A percentile compares a stretch with the other conserved stretches of the same genome.
phyloP scores from a whole-genome alignment of 2,113 vertebrate genomes.

The Reinhardtius hippoglossoides region DNA sequence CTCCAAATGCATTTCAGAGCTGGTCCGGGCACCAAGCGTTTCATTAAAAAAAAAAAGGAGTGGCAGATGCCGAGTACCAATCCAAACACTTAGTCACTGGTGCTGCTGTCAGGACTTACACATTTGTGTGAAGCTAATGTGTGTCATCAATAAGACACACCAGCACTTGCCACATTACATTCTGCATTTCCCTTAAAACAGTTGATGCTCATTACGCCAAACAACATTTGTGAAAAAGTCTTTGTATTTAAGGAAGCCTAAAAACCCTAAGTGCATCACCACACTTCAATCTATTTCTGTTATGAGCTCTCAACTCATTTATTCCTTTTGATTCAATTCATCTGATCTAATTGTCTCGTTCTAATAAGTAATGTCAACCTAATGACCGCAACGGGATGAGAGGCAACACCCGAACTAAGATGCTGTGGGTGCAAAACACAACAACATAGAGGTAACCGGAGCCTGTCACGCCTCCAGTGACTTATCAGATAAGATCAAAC shows the following conservation, averaged over 20 bases:
- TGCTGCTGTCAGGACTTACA: not conserved
- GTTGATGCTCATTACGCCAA: not conserved
- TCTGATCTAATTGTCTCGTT: no score
- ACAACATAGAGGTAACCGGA: not conserved
- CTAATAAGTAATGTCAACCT: not conserved
- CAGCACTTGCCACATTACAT: not conserved
- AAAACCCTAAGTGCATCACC: not conserved
- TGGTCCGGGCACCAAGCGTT: not conserved
- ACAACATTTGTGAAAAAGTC: not conserved
- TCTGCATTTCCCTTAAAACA: not conserved
- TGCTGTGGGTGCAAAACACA: not conserved
- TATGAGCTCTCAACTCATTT: not conserved
- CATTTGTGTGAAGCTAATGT: constrained; percentile 1
- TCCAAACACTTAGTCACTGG: not conserved
- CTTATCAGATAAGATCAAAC: not conserved
- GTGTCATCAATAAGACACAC: not conserved
- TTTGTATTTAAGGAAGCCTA: not conserved
- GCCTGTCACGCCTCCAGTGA: not conserved
- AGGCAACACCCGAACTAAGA: not conserved
- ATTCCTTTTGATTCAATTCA: not conserved
- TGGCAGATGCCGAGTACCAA: not conserved
- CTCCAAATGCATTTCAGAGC: not conserved
- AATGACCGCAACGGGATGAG: not conserved
- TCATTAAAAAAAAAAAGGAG: not conserved
- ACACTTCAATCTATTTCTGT: not conserved